Base-by-base conservation (phyloP, 1,140 invertebrate species). In the Bombus superbus region DNA sequence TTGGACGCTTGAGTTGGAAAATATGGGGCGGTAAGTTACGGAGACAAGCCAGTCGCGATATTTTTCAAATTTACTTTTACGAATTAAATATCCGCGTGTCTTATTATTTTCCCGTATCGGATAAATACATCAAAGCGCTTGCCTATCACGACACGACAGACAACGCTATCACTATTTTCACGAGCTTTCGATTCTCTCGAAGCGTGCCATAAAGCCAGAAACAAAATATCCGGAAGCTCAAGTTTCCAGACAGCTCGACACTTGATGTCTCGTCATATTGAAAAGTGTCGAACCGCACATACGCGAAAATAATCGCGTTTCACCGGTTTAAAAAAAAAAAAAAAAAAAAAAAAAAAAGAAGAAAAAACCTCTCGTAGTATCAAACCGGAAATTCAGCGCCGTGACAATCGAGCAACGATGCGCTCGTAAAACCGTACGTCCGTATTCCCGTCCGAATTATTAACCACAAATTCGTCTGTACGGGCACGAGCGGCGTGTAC, bases 401-500 rank as follows among this genome's bases (percentile, higher is more conserved):
- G 35, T 15, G 74, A 57, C 47, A 75, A 35, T 18, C 47, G 18
- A 28, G 47, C 13, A n/a, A 79, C 72, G 44, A 74, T 38, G 64
- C 22, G 85, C 42, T 79, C 69, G 69, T 73, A 66, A 74, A 66
- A 28, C 59, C 77, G 25, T 62, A 40, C 59, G 68, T 86, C 32
- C 71, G 53, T n/a, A 78, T 82, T 32, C 53, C 28, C n/a, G 57
- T 47, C 3, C 53, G 47, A 32, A 18, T 86, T 71, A 88, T 88
- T 83, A 80, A 72, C 74, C 81, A 22, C 42, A 44, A 18, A 80
- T 69, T 69, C 44, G 28, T 47, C n/a, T 35, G 5, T 53, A 28
- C 32, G 25, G 10, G 10, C 28, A 53, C 47, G 18, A 53, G 5
- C 47, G 5, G 47, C 47, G 6, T 53, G 47, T 53, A 53, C 47